Base-by-base conservation (phyloP, 2,888 invertebrate species). In the Spisula solida region DNA sequence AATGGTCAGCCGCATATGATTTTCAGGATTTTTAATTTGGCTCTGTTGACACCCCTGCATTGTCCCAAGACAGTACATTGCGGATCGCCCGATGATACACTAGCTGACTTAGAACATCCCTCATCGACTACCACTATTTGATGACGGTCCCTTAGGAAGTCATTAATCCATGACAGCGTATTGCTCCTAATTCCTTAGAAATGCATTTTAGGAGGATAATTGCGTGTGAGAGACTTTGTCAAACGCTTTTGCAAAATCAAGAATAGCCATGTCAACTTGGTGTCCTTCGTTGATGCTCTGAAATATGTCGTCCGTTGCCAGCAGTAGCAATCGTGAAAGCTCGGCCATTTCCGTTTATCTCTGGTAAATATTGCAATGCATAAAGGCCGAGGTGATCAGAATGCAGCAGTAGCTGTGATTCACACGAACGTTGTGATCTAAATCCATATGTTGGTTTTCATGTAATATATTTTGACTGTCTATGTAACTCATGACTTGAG, bases 231-330 rank as follows among this genome's bases (percentile, higher is more conserved):
- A n/a, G n/a, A n/a, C n/a, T n/a, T n/a, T n/a, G n/a, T n/a, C n/a
- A n/a, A n/a, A n/a, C n/a, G n/a, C n/a, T n/a, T n/a, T n/a, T 47
- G 82, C 51, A 25, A 88, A 88, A 41, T 88, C 88, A 29, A 86
- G 75, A 16, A 86, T 80, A 31, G 84, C 47, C 81, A 75, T 81
- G 31, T 85, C 75, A 20, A 82, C 79, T 47, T 81, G 82, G 1
- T 75, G 66, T n/a, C n/a, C n/a, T n/a, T n/a, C n/a, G n/a, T n/a
- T n/a, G n/a, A n/a, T n/a, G n/a, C n/a, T n/a, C n/a, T n/a, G n/a
- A n/a, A n/a, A n/a, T n/a, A n/a, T n/a, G 55, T 55, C 55, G 20
- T 55, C 55, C 14, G 55, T 55, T 14, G 55, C 12, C 55, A 55
- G 14, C 55, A 55, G 12, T 14, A 55, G 4, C 12, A n/a, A n/a